Evolutionary conservation across 2,113 vertebrate species (phyloP).

Genomic region (Pomatostomus ruficeps): DNA sequence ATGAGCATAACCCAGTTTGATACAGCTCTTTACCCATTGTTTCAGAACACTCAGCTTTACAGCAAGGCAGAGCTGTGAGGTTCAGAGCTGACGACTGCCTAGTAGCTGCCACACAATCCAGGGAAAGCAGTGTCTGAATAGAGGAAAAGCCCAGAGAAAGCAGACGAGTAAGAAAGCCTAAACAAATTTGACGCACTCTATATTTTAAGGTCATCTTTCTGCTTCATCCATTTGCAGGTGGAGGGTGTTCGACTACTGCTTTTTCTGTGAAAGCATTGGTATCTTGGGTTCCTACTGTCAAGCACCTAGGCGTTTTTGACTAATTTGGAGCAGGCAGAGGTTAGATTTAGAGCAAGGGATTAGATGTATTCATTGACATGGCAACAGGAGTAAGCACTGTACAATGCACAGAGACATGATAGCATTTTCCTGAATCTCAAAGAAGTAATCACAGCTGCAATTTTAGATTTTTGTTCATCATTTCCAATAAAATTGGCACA

Average conservation of each 20-base stretch:
- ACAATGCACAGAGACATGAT: not conserved
- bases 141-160: not conserved
- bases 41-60: not conserved
- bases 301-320: not conserved
- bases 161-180: not conserved
- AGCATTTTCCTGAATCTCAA: not conserved
- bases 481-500: not conserved
- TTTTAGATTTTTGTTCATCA: not conserved
- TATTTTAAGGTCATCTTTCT: not conserved
- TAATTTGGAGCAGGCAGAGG: not conserved
- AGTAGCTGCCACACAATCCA: not conserved
- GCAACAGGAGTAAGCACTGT: not conserved
- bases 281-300: not conserved
- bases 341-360: not conserved
- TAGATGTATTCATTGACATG: not conserved
- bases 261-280: not conserved
- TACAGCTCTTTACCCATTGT: not conserved
- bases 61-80: not conserved
- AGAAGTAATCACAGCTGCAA: not conserved
- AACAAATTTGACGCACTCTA: fast-evolving
- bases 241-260: not conserved
- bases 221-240: not conserved
- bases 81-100: not conserved
- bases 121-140: not conserved
- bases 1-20: not conserved